Conservation (phyloP, 2,888 invertebrate genomes). For the Stramonita haemastoma region DNA sequence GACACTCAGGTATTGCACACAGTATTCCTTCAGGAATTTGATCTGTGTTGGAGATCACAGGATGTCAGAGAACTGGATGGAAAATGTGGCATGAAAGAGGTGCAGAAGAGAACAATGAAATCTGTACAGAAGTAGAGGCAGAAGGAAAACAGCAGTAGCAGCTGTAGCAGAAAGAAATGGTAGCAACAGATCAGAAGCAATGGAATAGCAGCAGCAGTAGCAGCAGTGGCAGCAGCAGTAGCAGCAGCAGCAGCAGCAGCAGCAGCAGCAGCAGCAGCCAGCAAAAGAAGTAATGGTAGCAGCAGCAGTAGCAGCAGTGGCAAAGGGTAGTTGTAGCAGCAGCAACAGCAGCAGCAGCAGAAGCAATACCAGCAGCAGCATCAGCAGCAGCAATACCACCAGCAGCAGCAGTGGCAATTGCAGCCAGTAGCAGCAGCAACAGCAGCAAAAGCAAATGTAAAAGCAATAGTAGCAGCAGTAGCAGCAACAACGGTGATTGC, state of each 20-base stretch:
- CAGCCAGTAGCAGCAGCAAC: neutral
- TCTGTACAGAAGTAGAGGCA: no score
- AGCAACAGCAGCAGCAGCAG: neutral
- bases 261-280: neutral
- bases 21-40: constrained; percentile 25
- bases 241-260: neutral
- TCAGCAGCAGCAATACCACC: neutral
- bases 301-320: neutral
- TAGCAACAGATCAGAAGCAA: no score
- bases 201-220: neutral
- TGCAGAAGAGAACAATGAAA: no score
- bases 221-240: neutral
- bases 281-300: no score
- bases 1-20: neutral
- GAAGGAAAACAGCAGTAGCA: no score
- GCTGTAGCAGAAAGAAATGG: no score
- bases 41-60: neutral
- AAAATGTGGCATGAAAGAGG: no score
- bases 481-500: neutral
- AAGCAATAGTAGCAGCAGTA: neutral
- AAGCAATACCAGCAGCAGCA: neutral
- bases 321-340: neutral
- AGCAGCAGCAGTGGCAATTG: no score
- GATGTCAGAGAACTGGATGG: no score
- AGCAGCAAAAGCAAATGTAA: neutral